Base-by-base conservation (phyloP, 2,113 vertebrate genomes). In the Numenius arquata region DNA sequence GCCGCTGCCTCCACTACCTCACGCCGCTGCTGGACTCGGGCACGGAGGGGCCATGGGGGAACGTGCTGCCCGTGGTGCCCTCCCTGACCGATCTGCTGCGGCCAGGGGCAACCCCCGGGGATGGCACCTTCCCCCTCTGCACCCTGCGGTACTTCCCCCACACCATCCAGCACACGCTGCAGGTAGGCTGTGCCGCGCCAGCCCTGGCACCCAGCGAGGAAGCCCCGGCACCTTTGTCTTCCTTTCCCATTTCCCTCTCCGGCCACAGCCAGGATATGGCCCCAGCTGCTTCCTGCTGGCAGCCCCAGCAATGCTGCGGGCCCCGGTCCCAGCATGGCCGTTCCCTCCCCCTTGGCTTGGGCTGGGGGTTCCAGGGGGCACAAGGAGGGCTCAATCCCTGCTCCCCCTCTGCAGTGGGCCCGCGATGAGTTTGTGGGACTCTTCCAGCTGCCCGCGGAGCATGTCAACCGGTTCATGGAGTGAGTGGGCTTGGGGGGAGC, bases 11-110 rank as follows among this genome's bases (percentile, higher is more conserved):
- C 53, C 95, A 92, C 65, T 97, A 97, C 95, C 95, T 85, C 92
- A 99, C 98, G 26, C 98, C 99, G 0, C 74, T 99, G 97, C 88
- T 99, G 95, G 99, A 99, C 55, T 98, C 98, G 0, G 99, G 99
- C 78, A 99, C 98, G 0, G 90, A 96, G 48, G 99, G 99, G n/a
- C 97, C 92, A 17, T 78, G 18, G 50, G 99, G 99, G 25, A 97
- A 97, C 0, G 98, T 98, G 43, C 77, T 98, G 52, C 97, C 97
- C 94, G 98, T 98, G 70, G 92, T 99, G n/a, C 99, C 99, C 1
- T 52, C 70, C 17, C 75, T 99, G 75, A 99, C 99, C 0, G 77
- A 98, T 36, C 95, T 93, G 1, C 98, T 99, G 66, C 85, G 29
- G 53, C 83, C n/a, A 0, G 88, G 8, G 4, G 9, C 34, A 9